Conservation (phyloP, 2,113 vertebrate species). For the Zosterops borbonicus region DNA sequence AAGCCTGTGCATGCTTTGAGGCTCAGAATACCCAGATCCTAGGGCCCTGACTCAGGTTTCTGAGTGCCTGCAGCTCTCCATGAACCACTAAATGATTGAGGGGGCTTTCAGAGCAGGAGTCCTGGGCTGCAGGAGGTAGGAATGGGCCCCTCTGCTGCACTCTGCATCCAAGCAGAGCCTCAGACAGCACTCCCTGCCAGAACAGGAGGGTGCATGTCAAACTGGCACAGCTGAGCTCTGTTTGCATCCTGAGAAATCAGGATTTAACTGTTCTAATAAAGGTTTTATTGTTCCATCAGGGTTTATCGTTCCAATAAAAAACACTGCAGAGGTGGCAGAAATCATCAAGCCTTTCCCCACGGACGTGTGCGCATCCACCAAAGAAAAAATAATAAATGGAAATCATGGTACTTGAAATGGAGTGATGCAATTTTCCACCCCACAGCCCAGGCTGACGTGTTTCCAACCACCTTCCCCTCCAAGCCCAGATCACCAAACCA, state of each 20-base stretch:
- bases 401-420: background rate
- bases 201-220: background rate
- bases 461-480: background rate
- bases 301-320: background rate
- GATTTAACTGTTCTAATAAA: background rate
- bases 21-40: background rate
- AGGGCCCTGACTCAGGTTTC: background rate
- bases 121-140: background rate
- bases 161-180: background rate
- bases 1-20: background rate
- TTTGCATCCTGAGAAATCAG: background rate
- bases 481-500: background rate
- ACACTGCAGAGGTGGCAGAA: background rate
- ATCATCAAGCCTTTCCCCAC: background rate
- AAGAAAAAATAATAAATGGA: background rate
- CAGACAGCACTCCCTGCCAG: background rate
- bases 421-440: background rate
- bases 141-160: background rate
- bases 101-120: background rate
- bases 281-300: background rate
- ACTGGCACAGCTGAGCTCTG: background rate
- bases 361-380: fast-evolving
- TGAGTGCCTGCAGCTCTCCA: background rate
- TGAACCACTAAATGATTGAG: background rate
- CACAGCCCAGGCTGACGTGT: fast-evolving